phyloP scores from a whole-genome alignment of 2,797 vertebrate species.

The Pseudotriccus pelzelni region DNA sequence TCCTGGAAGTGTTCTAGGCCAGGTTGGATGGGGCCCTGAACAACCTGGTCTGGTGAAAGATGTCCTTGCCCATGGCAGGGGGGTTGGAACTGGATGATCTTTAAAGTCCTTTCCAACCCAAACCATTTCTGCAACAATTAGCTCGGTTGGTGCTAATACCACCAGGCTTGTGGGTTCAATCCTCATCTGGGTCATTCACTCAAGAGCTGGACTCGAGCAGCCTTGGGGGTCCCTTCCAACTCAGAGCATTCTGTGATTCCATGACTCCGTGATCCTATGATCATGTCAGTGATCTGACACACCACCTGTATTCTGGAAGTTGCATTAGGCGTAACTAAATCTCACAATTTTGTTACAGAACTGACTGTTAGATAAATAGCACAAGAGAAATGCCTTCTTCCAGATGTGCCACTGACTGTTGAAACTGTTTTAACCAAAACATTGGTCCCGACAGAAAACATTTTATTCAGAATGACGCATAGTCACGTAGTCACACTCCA shows the following conservation, averaged over 20 bases:
- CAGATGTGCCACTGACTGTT: neutral
- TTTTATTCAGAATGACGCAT: neutral
- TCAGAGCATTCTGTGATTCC: neutral
- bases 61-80: neutral
- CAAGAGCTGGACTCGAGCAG: neutral
- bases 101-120: neutral
- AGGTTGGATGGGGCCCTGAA: neutral
- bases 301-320: neutral
- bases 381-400: neutral
- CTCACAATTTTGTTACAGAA: neutral
- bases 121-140: neutral
- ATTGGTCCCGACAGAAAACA: neutral
- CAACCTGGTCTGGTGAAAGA: neutral
- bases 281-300: neutral
- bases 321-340: neutral
- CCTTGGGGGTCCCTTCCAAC: neutral
- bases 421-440: neutral
- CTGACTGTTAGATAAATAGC: neutral
- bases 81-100: neutral
- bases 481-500: neutral
- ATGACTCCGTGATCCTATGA: neutral
- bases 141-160: neutral
- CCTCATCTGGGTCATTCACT: neutral
- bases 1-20: neutral
- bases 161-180: neutral